Conservation (phyloP, 2,888 invertebrate species). For the Xestia c-nigrum region DNA sequence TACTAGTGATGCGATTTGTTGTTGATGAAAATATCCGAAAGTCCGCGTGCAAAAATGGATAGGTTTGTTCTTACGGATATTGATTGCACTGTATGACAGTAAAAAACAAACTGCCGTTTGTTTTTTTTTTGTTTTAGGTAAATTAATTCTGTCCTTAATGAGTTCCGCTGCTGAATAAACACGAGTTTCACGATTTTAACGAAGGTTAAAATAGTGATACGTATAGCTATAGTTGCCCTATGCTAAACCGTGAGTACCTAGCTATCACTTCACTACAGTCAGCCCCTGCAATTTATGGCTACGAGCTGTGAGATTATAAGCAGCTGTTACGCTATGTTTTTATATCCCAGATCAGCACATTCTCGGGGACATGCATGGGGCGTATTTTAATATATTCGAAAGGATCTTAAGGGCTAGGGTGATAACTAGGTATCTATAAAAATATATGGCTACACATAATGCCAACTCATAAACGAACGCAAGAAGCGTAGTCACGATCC, state of each 20-base stretch:
- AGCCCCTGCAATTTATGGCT: conserved; percentile 55
- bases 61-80: background rate
- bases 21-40: conserved; percentile 17
- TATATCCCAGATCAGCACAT: conserved; percentile 60
- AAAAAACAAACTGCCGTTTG: background rate
- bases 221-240: conserved; percentile 1
- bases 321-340: conserved; percentile 63
- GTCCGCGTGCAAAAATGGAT: background rate
- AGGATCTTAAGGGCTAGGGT: conserved; percentile 53
- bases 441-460: conserved; percentile 51
- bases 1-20: conserved; percentile 53
- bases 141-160: background rate
- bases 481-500: conserved; percentile 43
- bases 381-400: conserved; percentile 58
- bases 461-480: conserved; percentile 42
- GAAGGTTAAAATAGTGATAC: background rate
- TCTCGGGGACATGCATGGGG: conserved; percentile 55
- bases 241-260: conserved; percentile 20
- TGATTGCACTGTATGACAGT: background rate
- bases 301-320: conserved; percentile 58
- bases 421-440: conserved; percentile 56
- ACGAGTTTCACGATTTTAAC: background rate
- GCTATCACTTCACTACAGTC: conserved; percentile 29
- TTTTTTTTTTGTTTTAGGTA: conserved; percentile 3
- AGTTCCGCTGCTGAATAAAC: background rate